Evolutionary conservation across 2,888 invertebrate species (phyloP), one percentile per base, ranked within the genome.

Genomic region (Hirtodrosophila trivittata): DNA sequence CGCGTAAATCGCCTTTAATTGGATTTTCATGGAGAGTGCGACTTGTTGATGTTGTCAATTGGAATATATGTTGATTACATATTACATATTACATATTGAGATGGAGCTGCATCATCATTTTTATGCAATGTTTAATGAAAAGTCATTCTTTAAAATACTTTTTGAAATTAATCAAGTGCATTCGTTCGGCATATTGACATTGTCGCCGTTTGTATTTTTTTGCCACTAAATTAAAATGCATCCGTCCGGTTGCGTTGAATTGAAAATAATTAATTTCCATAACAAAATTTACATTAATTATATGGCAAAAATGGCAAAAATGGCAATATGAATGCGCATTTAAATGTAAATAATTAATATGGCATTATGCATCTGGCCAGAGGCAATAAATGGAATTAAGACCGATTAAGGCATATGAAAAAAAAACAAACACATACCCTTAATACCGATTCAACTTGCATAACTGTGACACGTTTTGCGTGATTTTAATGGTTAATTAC

Each of bases 231-330:
- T 71, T 77, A 62, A 74, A 57, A 71, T 46, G 46, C 68, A 50
- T 62, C 68, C 62, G 49, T 55, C 52, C 50, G 49, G 64, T 16
- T 8, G 26, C 37, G 41, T 46, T 51, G 33, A 69, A 58, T 57
- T 56, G 37, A 38, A 62, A 59, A 63, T 60, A 77, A 84, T 84
- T 77, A 77, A 81, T 81, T 81, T 81, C 51, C 71, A 69, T 66
- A 74, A 57, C 71, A 77, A 52, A 73, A 74, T 56, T 45, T 47
- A 41, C 47, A 77, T 71, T 77, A 72, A 84, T 84, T 74, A 64
- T 69, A 62, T 66, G 60, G 37, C 57, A 38, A 77, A 60, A 72
- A 62, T 66, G 60, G 37, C 57, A 38, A 77, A 60, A 75, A 56
- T 57, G 35, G 47, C 55, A 30, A 33, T 41, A 35, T 33, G 28